These are phyloP conservation scores for Eolophus roseicapilla DNA, from an alignment of 2,113 vertebrate species.

Conservation along the genomic window DNA sequence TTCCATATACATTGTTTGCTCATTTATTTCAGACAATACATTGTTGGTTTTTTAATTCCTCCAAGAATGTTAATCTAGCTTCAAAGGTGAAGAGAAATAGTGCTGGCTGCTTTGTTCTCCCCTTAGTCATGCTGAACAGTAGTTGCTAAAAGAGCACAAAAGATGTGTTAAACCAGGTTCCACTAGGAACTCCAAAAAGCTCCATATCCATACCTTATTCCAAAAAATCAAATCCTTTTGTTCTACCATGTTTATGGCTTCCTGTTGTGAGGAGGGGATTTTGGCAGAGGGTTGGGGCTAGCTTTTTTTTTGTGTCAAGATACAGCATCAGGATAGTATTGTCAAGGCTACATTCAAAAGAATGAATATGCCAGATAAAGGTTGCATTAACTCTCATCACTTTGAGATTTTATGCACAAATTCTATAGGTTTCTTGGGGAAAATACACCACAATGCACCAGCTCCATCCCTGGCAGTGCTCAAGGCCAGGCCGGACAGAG, in stretches of 20 bases:
- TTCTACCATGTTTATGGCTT: neutral
- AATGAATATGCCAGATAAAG: neutral
- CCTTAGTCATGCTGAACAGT: neutral
- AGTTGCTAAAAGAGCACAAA: neutral
- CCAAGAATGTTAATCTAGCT: slow-evolving; percentile 45
- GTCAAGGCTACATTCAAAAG: neutral
- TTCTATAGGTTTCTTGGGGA: neutral
- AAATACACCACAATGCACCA: neutral
- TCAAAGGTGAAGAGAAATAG: slow-evolving; percentile 31
- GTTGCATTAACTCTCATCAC: neutral
- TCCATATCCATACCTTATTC: neutral
- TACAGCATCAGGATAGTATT: neutral
- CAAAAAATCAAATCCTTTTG: neutral
- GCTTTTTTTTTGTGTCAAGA: neutral
- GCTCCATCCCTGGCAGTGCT: no score
- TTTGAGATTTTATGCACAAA: neutral
- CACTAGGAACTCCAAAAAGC: neutral
- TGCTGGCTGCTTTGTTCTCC: neutral
- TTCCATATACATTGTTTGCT: neutral
- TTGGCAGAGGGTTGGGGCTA: neutral
- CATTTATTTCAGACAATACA: slow-evolving; percentile 5
- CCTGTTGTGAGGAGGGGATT: neutral
- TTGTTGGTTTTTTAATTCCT: slow-evolving; percentile 1
- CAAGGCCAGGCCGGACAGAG: no score
- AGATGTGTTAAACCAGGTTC: neutral